phyloP scores from a whole-genome alignment of 1,140 invertebrate genomes.

The Microplitis demolitor region DNA sequence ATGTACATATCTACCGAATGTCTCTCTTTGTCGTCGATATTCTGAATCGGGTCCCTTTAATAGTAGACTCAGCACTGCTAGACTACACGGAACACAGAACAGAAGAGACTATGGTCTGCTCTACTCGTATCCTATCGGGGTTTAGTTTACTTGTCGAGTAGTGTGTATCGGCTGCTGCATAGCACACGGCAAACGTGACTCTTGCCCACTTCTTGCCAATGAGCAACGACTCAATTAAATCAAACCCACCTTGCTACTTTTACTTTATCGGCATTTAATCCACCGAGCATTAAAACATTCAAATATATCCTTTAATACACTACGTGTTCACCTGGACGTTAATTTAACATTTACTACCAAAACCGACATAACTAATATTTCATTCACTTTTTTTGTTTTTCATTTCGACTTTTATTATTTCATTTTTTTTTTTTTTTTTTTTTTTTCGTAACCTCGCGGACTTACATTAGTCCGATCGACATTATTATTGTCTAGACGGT shows the following conservation, averaged over 20 bases:
- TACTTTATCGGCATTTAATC: not conserved
- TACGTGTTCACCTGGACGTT: not conserved
- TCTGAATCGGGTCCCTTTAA: not conserved
- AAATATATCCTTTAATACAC: no score
- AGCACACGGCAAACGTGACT: slow-evolving; percentile 28
- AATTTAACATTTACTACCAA: not conserved
- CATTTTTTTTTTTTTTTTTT: no score
- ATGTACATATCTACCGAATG: slow-evolving; percentile 14
- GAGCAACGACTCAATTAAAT: slow-evolving; percentile 33
- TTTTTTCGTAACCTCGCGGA: no score
- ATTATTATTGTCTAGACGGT: not conserved
- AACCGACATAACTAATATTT: not conserved
- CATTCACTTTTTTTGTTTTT: no score
- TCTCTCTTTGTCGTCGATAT: not conserved
- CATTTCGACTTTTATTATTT: no score
- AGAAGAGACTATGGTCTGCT: not conserved
- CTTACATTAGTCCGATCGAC: not conserved
- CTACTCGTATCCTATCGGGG: no score
- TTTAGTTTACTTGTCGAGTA: not conserved
- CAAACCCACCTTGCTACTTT: slow-evolving; percentile 11
- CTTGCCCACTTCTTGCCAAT: slow-evolving; percentile 25
- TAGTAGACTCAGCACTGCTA: not conserved
- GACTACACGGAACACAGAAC: no score
- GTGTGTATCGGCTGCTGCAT: slow-evolving; percentile 14
- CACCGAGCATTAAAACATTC: not conserved